Evolutionary conservation across 2,888 invertebrate genomes (phyloP).

Genomic region (Melanostoma mellinum): DNA sequence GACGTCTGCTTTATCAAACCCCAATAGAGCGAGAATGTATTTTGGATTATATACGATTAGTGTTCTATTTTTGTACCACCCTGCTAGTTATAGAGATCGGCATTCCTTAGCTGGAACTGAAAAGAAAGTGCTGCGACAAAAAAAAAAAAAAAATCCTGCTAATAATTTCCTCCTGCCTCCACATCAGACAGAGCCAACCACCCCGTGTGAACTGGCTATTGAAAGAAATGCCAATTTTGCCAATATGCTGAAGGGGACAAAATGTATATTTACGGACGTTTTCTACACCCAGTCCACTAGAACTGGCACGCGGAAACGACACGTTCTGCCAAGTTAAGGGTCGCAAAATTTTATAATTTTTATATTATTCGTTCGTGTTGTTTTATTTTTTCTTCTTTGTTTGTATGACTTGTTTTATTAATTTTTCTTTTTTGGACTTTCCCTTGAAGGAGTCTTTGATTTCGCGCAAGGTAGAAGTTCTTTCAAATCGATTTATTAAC

Average conservation of each 20-base stretch:
- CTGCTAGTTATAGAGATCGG: slow-evolving; percentile 5
- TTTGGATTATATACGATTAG: slow-evolving; percentile 69
- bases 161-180: slow-evolving; percentile 54
- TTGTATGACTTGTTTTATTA: slow-evolving; percentile 54
- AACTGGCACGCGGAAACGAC: slow-evolving; percentile 40
- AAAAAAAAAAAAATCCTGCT: slow-evolving; percentile 49
- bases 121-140: slow-evolving; percentile 29
- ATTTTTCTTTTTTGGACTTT: slow-evolving; percentile 31
- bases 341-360: slow-evolving; percentile 68
- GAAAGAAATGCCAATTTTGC: slow-evolving; percentile 63
- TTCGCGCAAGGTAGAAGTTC: slow-evolving; percentile 61
- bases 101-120: slow-evolving; percentile 43
- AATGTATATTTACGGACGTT: slow-evolving; percentile 56
- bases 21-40: slow-evolving; percentile 60
- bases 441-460: slow-evolving; percentile 48
- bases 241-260: slow-evolving; percentile 67
- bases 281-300: slow-evolving; percentile 30
- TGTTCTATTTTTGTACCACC: slow-evolving; percentile 21
- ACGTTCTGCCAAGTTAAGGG: slow-evolving; percentile 57
- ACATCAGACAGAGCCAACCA: background rate
- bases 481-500: slow-evolving; percentile 72
- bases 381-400: slow-evolving; percentile 9
- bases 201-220: slow-evolving; percentile 38
- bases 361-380: slow-evolving; percentile 53
- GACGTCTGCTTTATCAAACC: slow-evolving; percentile 50